Conservation (phyloP, 1,140 invertebrate genomes). For the Maniola jurtina region DNA sequence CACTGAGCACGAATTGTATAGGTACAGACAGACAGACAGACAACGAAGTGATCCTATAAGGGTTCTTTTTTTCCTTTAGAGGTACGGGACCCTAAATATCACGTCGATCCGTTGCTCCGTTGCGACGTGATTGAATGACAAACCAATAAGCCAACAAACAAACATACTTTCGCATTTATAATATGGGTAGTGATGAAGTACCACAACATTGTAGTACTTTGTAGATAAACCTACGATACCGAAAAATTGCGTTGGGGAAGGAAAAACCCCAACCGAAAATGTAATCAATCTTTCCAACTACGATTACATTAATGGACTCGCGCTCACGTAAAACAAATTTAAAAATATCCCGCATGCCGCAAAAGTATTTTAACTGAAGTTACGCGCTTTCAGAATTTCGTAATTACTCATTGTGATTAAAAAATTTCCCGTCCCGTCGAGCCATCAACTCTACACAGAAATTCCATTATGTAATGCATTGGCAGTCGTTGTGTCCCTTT, state of each 20-base stretch:
- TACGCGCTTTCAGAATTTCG: slow-evolving; percentile 20
- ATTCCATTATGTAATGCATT: slow-evolving; percentile 17
- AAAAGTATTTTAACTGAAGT: slow-evolving; percentile 20
- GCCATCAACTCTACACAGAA: slow-evolving; percentile 17
- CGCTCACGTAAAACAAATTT: slow-evolving; percentile 9
- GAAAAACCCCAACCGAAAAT: background rate
- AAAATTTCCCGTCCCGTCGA: slow-evolving; percentile 15
- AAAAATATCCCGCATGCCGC: slow-evolving; percentile 12
- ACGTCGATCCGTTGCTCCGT: too few relatives aligned
- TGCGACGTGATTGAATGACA: too few relatives aligned
- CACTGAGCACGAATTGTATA: too few relatives aligned
- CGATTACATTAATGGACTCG: slow-evolving; percentile 12
- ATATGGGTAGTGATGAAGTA: background rate
- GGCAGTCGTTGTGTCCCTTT: background rate
- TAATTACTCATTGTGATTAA: slow-evolving; percentile 34
- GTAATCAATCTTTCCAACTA: slow-evolving; percentile 9
- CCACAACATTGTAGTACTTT: too few relatives aligned
- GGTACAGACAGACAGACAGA: too few relatives aligned
- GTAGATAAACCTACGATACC: background rate
- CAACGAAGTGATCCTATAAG: too few relatives aligned
- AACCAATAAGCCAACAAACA: too few relatives aligned
- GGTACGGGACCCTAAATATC: too few relatives aligned
- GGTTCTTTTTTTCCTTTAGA: too few relatives aligned
- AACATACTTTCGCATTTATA: background rate
- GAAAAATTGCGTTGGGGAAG: background rate